Conservation (phyloP, 2,797 vertebrate species). For the Lithobates pipiens region DNA sequence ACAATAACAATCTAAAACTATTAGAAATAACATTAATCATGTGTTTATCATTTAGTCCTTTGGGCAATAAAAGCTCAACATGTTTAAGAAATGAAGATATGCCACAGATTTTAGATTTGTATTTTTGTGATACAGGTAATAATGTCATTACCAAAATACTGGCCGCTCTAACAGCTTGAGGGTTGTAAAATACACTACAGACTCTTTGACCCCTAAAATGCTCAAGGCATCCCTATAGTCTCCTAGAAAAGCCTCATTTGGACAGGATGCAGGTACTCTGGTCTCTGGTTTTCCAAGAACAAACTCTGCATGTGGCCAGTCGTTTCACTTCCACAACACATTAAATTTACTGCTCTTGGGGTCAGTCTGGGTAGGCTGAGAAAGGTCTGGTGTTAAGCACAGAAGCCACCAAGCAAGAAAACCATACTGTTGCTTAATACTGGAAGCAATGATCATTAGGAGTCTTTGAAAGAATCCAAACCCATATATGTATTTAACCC, state of each 20-base stretch:
- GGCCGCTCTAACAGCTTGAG: slow-evolving; percentile 1
- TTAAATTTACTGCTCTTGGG: slow-evolving; percentile 32
- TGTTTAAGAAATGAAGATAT: not conserved
- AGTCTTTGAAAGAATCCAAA: not conserved
- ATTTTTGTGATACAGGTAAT: not conserved
- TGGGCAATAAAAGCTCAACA: not conserved
- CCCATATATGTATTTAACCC: not conserved
- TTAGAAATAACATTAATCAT: too few relatives aligned
- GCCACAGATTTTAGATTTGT: not conserved
- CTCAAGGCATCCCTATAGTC: slow-evolving; percentile 40
- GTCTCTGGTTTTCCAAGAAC: slow-evolving; percentile 17
- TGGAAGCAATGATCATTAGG: not conserved
- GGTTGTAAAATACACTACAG: slow-evolving; percentile 35
- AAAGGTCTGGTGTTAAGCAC: slow-evolving; percentile 15
- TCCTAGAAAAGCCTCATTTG: slow-evolving; percentile 11
- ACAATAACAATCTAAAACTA: too few relatives aligned
- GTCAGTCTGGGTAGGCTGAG: slow-evolving; percentile 10
- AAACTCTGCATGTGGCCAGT: slow-evolving; percentile 24
- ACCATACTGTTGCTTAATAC: not conserved
- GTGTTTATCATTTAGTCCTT: not conserved
- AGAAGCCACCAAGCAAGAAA: not conserved
- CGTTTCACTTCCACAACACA: slow-evolving; percentile 2
- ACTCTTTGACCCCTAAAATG: slow-evolving; percentile 36
- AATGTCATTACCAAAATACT: slow-evolving; percentile 36
- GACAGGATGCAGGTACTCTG: slow-evolving; percentile 45